Conservation (phyloP, 2,113 vertebrate species). For the Cephalopholis sonnerati region DNA sequence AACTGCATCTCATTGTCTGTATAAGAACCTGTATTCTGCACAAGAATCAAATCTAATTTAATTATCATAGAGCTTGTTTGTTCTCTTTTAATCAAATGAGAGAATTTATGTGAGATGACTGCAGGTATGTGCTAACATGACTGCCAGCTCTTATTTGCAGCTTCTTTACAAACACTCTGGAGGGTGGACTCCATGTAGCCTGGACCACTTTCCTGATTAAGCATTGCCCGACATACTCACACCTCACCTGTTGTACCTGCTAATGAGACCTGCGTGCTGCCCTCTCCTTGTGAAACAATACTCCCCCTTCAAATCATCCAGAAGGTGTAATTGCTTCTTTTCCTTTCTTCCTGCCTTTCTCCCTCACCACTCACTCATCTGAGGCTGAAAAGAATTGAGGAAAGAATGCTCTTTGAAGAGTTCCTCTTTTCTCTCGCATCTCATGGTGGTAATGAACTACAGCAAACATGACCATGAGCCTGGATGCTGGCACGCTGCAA, state of each 20-base stretch:
- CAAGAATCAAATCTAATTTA: too few relatives aligned
- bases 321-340: conserved; percentile 15
- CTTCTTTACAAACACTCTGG: not conserved
- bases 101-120: conserved; percentile 2
- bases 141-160: conserved; percentile 37
- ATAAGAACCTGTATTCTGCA: too few relatives aligned
- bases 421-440: conserved; percentile 8
- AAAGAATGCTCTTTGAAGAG: conserved; percentile 50
- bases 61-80: not conserved
- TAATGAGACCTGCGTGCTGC: conserved; percentile 25
- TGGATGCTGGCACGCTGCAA: not conserved
- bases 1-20: too few relatives aligned
- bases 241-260: conserved; percentile 46
- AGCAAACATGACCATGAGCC: conserved; percentile 52
- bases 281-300: conserved; percentile 43
- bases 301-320: conserved; percentile 11
- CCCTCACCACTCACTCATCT: not conserved
- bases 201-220: conserved; percentile 19
- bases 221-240: not conserved
- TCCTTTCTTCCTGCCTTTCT: conserved; percentile 8
- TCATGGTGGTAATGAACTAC: conserved; percentile 32
- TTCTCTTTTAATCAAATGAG: conserved; percentile 27
- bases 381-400: conserved; percentile 20
- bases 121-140: conserved; percentile 14
- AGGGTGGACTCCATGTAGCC: not conserved